Evolutionary conservation across 2,888 invertebrate genomes (phyloP), one percentile per base, ranked within the genome.

Genomic region (Leuctra nigra): DNA sequence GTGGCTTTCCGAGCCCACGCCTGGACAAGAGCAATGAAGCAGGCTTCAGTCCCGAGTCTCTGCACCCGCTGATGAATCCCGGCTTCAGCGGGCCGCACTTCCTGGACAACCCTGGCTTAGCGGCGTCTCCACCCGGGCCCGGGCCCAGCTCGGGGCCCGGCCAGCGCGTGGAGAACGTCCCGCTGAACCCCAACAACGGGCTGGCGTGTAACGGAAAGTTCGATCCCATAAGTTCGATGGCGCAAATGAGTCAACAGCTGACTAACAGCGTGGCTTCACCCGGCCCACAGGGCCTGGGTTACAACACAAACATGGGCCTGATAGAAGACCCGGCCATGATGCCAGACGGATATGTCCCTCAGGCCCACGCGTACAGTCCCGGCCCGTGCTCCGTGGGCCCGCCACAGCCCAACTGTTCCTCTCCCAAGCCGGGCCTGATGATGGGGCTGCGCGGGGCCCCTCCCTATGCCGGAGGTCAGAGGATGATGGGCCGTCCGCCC

Each of bases 211-310:
- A 57, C 61, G 64, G 74, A 68, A 73, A 73, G 63, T 94, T 94
- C 72, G 94, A 94, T 76, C 94, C 94, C 1, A 94, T 94, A 66
- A 90, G 92, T 53, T 94, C 93, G 7, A 78, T 94, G 67, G 92
- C 93, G 55, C 93, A 94, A 73, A 94, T 94, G 94, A 91, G 91
- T 61, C 93, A 94, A 68, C 91, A 92, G 69, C 74, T 94, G 62
- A 91, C 92, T 13, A 90, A 86, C 67, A 86, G 87, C 69, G 80
- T 80, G 53, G 76, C 81, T 14, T 78, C 82, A 14, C 72, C 78
- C 57, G 75, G 80, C 53, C 80, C 56, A 14, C 56, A 57, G 13
- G 29, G 57, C 14, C 54, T 61, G 53, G n/a, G n/a, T n/a, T n/a
- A n/a, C n/a, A n/a, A n/a, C n/a, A n/a, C n/a, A n/a, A n/a, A n/a